Conservation (phyloP, 2,888 invertebrate species). For the Cryptus armator region DNA sequence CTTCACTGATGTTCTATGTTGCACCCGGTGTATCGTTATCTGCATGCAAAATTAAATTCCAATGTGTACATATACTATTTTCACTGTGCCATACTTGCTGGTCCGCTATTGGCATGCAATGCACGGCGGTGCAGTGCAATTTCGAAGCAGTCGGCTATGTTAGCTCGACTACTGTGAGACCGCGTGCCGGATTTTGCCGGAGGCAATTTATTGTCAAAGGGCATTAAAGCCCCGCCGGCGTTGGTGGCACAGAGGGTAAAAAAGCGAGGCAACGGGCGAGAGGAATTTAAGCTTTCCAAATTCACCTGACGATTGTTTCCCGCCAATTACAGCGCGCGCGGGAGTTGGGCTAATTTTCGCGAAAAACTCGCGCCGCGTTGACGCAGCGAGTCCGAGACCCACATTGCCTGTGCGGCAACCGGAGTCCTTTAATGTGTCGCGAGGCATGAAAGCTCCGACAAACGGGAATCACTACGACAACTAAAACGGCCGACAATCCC, state of each 20-base stretch:
- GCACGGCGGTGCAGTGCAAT: conserved; percentile 13
- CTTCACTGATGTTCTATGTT: neutral
- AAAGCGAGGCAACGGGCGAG: neutral
- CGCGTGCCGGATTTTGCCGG: conserved; percentile 50
- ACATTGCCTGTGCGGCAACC: neutral
- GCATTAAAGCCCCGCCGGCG: conserved; percentile 43
- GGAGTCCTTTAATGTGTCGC: conserved; percentile 39
- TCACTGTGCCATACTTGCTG: conserved; percentile 1
- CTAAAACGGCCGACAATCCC: neutral
- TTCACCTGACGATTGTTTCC: conserved; percentile 68
- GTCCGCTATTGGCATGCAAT: neutral
- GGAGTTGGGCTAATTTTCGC: conserved; percentile 14
- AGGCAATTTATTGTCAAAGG: conserved; percentile 60
- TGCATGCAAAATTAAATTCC: conserved; percentile 46
- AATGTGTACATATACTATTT: conserved; percentile 38
- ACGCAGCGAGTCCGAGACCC: conserved; percentile 13
- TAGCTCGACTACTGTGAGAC: neutral
- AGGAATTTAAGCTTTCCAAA: conserved; percentile 68
- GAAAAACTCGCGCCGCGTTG: neutral
- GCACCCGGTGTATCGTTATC: conserved; percentile 24
- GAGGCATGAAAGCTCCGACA: conserved; percentile 29
- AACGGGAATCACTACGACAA: conserved; percentile 13
- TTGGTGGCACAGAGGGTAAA: conserved; percentile 1
- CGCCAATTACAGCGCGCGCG: conserved; percentile 65
- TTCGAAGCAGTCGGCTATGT: conserved; percentile 2